These are phyloP conservation scores for Amblyopsis rosae DNA, from an alignment of 2,113 vertebrate genomes.

Conservation along the genomic window DNA sequence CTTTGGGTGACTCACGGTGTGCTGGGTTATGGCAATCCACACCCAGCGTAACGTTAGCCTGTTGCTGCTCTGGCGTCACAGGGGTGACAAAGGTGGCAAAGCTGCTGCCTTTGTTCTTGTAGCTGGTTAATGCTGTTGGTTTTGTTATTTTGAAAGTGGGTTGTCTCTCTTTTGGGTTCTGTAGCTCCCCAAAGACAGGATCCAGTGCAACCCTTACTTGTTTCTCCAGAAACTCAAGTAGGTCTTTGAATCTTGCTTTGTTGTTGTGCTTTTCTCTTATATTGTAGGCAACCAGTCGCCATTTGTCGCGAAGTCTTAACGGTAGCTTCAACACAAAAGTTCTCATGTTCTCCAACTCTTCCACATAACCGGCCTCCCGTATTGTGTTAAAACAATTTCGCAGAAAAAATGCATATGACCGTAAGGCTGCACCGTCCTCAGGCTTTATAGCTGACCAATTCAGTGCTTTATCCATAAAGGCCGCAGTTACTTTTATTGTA, in stretches of 20 bases:
- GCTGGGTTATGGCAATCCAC: too few species aligned
- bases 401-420: constrained; percentile 12
- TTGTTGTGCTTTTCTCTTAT: not conserved
- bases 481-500: constrained; percentile 2
- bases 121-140: not conserved
- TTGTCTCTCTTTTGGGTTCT: not conserved
- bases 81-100: constrained; percentile 3
- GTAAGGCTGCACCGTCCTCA: constrained; percentile 6
- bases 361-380: constrained; percentile 3
- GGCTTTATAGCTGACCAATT: constrained; percentile 6
- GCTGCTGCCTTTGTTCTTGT: not conserved
- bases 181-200: constrained; percentile 13
- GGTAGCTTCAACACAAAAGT: constrained; percentile 14
- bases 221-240: constrained; percentile 2
- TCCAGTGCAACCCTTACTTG: constrained; percentile 7
- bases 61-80: not conserved
- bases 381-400: constrained; percentile 13
- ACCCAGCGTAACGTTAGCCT: too few species aligned
- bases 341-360: constrained; percentile 19
- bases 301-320: constrained; percentile 10
- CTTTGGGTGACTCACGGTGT: not conserved
- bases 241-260: constrained; percentile 10
- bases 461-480: constrained; percentile 20
- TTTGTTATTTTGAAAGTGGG: not conserved
- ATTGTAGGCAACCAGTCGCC: constrained; percentile 4